Evolutionary conservation across 2,113 vertebrate genomes (phyloP), one percentile per base, ranked within the genome.

Genomic region (Cryptotis parvus): DNA sequence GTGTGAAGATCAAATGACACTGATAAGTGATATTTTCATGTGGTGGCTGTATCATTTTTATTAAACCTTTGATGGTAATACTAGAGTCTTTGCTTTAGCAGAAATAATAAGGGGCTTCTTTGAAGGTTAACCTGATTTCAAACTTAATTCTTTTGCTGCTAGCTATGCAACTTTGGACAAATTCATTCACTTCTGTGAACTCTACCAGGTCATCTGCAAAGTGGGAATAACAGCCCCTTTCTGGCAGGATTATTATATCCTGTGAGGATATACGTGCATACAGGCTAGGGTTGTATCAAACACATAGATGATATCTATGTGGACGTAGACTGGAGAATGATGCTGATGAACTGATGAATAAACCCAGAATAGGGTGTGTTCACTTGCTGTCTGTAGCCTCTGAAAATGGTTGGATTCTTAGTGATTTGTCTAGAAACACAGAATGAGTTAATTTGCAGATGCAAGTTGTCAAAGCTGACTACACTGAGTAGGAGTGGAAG

Each of bases 181-280:
- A 18, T 84, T n/a, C 3, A 5, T 88, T 82, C n/a, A 68, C 70
- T 12, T 90, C 77, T 93, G 70, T 75, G 80, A 81, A 61, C 45
- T 41, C 35, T 16, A 4, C 26, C 16, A 2, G 29, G 9, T 82
- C 55, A 15, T 55, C 14, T 66, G 31, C 41, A 5, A 37, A 39
- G 3, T 45, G 65, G 31, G 18, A 12, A 4, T 16, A 9, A 24
- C 0, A 55, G 10, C 0, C 4, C 0, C 15, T 43, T 33, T 12
- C 22, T 22, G 10, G 16, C 11, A 73, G 37, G 26, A 9, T 7
- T 22, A 10, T 35, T 9, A 20, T 4, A 2, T 15, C 10, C 0
- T 33, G 5, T 8, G 33, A 63, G 18, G 35, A 41, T n/a, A 74
- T 9, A 33, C 4, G 33, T 0, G 1, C 0, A 6, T n/a, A 15